Conservation (phyloP, 1,140 invertebrate species). For the Melipona quadrifasciata region DNA sequence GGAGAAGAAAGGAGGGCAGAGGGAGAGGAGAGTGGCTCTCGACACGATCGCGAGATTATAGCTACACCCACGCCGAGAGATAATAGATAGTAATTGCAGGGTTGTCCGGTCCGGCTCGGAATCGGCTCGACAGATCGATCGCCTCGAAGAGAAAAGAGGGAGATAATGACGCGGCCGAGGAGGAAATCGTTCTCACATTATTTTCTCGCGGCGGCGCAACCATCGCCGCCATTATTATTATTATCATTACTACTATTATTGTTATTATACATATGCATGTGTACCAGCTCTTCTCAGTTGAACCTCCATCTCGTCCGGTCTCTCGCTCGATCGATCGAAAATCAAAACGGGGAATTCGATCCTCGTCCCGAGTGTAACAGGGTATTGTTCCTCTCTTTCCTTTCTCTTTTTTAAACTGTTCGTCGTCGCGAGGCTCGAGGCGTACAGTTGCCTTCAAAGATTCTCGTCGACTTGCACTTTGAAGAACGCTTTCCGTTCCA, state of each 20-base stretch:
- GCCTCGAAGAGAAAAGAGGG: constrained; percentile 55
- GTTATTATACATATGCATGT: constrained; percentile 21
- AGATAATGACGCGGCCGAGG: constrained; percentile 62
- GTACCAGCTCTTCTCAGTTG: neutral
- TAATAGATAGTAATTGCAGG: constrained; percentile 72
- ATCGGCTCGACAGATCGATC: constrained; percentile 70
- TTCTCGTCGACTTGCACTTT: neutral
- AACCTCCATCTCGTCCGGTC: neutral
- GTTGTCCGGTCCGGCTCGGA: constrained; percentile 64
- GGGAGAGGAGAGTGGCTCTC: constrained; percentile 61
- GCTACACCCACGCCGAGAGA: constrained; percentile 70
- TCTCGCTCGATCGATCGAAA: constrained; percentile 48
- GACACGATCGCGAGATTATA: constrained; percentile 71
- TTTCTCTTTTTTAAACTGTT: neutral
- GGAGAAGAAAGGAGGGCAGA: neutral
- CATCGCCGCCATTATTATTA: constrained; percentile 56
- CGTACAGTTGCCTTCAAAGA: neutral
- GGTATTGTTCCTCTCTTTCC: neutral
- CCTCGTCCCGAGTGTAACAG: too few relatives aligned
- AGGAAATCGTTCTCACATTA: constrained; percentile 71
- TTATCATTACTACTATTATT: constrained; percentile 58
- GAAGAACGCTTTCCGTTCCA: too few relatives aligned
- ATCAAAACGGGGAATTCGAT: constrained; percentile 43
- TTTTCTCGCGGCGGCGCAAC: constrained; percentile 63
- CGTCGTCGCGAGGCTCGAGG: neutral